Base-by-base conservation (phyloP, 2,888 invertebrate genomes). In the Phytoseiulus persimilis region DNA sequence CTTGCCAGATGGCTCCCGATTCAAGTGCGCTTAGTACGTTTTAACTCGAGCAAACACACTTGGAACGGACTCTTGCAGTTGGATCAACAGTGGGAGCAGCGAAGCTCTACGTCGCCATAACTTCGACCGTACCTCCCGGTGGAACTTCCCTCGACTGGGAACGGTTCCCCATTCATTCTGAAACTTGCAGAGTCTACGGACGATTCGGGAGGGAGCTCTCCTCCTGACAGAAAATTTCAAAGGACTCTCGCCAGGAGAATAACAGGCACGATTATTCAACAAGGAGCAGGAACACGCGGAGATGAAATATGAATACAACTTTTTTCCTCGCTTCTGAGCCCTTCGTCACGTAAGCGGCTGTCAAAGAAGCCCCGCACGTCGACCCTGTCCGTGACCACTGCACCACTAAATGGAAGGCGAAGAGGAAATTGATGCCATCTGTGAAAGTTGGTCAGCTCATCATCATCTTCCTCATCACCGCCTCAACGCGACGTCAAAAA, bases 1-100 rank as follows among this genome's bases (percentile, higher is more conserved):
- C 65, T 65, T 65, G 65, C 11, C 65, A 65, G 65, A 65, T 65
- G 65, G 65, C 65, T 28, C 11, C 65, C 65, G 65, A 65, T 65
- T 65, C 65, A 65, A 65, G 65, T 65, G 65, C 65, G 65, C 65
- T 65, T 65, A 65, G 65, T 65, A 65, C 65, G 65, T 65, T 65
- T 65, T 65, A 65, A 65, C 65, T 28, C 14, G 65, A 14, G 65
- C 65, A 65, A 65, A 65, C 65, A 65, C 65, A 14, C 65, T 65
- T 28, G 23, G 65, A 65, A 65, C 65, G 65, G 28, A 65, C 65
- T 28, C 65, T 28, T 65, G 65, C 65, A 65, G 23, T 65, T 65
- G 65, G 5, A 65, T 65, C 65, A 65, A 65, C 65, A 65, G 65
- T 65, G 18, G 65, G 18, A 18, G 65, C 65, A 65, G 65, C 65